Evolutionary conservation across 2,113 vertebrate genomes (phyloP).

Genomic region (Entomyzon cyanotis): DNA sequence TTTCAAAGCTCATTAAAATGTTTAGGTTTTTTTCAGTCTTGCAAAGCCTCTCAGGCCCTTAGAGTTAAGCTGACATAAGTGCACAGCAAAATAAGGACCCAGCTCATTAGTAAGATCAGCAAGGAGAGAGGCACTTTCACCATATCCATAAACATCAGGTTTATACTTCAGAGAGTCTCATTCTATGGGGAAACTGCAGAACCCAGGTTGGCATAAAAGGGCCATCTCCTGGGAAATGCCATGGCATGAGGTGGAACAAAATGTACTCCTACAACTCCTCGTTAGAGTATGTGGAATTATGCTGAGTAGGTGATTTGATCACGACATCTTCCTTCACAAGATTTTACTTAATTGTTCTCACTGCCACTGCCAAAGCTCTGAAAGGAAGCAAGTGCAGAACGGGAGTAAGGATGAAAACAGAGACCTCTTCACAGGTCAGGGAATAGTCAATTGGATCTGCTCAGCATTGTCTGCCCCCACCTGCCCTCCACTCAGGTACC

Average conservation of each 20-base stretch:
- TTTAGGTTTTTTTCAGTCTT: neutral
- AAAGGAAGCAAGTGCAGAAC: neutral
- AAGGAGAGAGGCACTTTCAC: neutral
- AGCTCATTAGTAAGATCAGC: neutral
- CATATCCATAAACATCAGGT: neutral
- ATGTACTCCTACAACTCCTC: fast-evolving
- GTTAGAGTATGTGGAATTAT: fast-evolving
- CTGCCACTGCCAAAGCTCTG: neutral
- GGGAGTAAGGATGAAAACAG: neutral
- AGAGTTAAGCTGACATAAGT: neutral
- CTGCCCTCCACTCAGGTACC: neutral
- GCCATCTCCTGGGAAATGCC: neutral
- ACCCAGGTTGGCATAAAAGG: neutral
- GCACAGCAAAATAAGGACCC: neutral
- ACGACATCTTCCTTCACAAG: neutral
- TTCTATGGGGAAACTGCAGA: neutral
- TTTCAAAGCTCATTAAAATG: neutral
- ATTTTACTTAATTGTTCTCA: neutral
- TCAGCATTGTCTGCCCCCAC: neutral
- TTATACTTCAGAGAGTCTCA: neutral
- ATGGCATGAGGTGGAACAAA: neutral
- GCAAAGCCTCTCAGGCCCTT: neutral
- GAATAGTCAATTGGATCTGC: neutral
- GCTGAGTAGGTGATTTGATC: neutral
- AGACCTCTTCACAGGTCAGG: neutral